These are phyloP conservation scores for Tromatobia lineatoria DNA, from an alignment of 2,888 invertebrate species.

Conservation along the genomic window DNA sequence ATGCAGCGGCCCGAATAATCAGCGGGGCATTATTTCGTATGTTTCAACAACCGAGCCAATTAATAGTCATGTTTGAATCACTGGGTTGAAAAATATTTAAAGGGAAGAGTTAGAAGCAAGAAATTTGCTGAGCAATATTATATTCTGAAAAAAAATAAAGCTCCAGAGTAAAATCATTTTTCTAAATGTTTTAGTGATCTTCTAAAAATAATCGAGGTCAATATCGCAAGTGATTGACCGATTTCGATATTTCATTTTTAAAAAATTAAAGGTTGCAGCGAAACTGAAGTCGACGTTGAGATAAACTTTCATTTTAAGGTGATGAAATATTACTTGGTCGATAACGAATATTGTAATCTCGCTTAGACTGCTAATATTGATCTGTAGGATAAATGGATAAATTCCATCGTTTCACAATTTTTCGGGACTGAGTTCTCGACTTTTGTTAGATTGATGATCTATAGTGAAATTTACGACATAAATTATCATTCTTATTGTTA, in stretches of 20 bases:
- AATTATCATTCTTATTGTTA: too few species aligned
- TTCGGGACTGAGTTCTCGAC: too few species aligned
- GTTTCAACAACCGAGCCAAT: conserved; percentile 56
- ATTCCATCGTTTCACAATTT: too few species aligned
- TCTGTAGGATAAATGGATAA: too few species aligned
- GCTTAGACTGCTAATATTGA: too few species aligned
- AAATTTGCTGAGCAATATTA: neutral
- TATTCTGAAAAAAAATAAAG: neutral
- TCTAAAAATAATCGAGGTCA: conserved; percentile 7
- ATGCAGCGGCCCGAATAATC: conserved; percentile 18
- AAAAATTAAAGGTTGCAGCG: neutral
- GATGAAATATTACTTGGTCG: too few species aligned
- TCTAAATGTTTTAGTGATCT: neutral
- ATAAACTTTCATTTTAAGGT: neutral
- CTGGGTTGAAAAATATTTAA: conserved; percentile 6
- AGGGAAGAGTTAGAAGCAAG: neutral
- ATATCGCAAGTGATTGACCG: neutral
- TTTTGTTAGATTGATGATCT: too few species aligned
- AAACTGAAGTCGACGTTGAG: neutral
- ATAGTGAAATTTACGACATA: too few species aligned
- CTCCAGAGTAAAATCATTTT: neutral
- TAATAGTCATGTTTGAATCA: conserved; percentile 40
- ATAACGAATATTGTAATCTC: too few species aligned
- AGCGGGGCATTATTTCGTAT: conserved; percentile 48
- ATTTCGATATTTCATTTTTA: neutral